Conservation (phyloP, 2,797 vertebrate genomes). For the Triplophysa yarkandensis region DNA sequence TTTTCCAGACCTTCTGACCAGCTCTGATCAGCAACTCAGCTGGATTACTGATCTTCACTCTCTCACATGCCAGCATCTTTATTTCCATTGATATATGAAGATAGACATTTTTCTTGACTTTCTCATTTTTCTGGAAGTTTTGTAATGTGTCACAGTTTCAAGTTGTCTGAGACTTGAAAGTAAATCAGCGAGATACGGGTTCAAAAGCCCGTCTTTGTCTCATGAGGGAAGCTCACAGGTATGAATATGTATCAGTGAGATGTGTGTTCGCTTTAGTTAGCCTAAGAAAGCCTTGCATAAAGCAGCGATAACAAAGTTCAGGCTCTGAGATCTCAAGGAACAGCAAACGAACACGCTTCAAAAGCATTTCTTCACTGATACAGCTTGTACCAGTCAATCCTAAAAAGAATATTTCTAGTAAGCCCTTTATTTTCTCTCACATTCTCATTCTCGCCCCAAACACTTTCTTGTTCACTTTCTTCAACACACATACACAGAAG, state of each 20-base stretch:
- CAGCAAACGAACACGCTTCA: constrained; percentile 29
- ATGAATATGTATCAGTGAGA: constrained; percentile 45
- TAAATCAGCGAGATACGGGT: constrained; percentile 36
- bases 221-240: constrained; percentile 41
- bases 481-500: constrained; percentile 6
- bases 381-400: constrained; percentile 35
- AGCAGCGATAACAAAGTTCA: constrained; percentile 26
- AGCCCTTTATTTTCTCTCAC: constrained; percentile 24
- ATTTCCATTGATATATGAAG: constrained; percentile 35
- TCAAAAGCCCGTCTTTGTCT: constrained; percentile 42
- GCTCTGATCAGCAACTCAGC: constrained; percentile 19
- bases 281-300: constrained; percentile 30
- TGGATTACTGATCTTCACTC: constrained; percentile 8
- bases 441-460: not conserved
- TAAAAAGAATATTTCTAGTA: constrained; percentile 28
- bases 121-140: constrained; percentile 32
- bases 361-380: constrained; percentile 43
- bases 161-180: constrained; percentile 9
- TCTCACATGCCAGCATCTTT: constrained; percentile 7
- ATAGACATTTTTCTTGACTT: constrained; percentile 32
- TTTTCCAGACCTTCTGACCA: constrained; percentile 21
- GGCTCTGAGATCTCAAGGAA: constrained; percentile 24
- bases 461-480: not conserved
- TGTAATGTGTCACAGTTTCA: constrained; percentile 34
- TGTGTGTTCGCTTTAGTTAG: constrained; percentile 36